Percentiles rank a stretch among this genome's conserved stretches.
These are phyloP conservation scores for Schizopygopsis malacanthus DNA, from an alignment of 2,797 vertebrate genomes.

Conservation along the genomic window DNA sequence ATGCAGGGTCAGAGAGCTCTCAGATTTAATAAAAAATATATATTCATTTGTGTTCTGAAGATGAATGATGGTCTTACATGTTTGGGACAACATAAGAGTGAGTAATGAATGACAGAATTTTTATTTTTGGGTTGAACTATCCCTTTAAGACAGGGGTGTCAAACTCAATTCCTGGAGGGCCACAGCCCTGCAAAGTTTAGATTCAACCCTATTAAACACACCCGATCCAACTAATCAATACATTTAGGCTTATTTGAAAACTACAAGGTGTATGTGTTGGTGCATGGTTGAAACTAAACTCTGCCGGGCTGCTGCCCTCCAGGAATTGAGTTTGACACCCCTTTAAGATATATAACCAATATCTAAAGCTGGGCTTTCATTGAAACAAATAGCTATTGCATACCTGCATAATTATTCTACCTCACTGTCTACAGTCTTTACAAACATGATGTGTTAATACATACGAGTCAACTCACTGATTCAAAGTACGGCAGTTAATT, in stretches of 20 bases:
- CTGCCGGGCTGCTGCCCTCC: too few species aligned
- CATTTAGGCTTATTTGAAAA: too few species aligned
- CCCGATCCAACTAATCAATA: too few species aligned
- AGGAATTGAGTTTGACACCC: too few species aligned
- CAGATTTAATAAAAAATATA: neutral
- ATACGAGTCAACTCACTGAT: neutral
- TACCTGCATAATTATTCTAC: neutral
- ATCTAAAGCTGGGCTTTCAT: slow-evolving; percentile 8
- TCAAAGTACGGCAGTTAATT: neutral
- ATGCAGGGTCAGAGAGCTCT: neutral
- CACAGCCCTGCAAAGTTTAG: too few species aligned
- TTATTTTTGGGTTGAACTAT: neutral
- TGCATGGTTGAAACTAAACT: too few species aligned
- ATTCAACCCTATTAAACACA: too few species aligned
- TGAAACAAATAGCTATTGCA: neutral
- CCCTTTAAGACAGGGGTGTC: neutral
- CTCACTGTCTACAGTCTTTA: neutral
- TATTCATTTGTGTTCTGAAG: neutral
- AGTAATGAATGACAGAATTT: neutral
- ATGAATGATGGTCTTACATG: neutral
- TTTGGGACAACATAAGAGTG: neutral
- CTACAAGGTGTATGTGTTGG: too few species aligned
- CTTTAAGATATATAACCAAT: neutral
- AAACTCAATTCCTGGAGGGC: too few species aligned
- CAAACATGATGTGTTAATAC: neutral